Conservation (phyloP, 2,797 vertebrate genomes). For the Meriones psammophilus region DNA sequence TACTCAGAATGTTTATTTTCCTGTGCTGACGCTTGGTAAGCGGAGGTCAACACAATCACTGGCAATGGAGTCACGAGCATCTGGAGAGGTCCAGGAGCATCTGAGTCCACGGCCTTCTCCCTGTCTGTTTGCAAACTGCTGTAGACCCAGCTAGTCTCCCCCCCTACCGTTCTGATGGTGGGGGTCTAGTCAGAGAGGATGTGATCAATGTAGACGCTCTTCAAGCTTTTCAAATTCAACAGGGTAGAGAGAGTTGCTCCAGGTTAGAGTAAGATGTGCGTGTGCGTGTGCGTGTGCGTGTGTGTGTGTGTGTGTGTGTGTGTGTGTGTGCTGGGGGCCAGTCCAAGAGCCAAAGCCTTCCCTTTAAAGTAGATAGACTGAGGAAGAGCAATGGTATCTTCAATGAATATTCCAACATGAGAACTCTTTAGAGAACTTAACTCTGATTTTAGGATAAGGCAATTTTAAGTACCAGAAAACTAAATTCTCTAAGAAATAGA, state of each 20-base stretch:
- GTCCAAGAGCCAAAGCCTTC: not conserved
- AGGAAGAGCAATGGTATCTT: not conserved
- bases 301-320: not conserved
- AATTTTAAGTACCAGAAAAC: slow-evolving; percentile 15
- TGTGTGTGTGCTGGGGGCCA: not conserved
- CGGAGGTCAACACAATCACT: not conserved
- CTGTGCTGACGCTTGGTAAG: not conserved
- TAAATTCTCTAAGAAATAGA: slow-evolving; percentile 29
- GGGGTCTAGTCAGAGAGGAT: not conserved
- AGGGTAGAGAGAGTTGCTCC: not conserved
- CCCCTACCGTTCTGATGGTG: not conserved
- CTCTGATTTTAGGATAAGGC: slow-evolving; percentile 1
- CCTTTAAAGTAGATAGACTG: not conserved
- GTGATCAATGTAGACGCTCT: not conserved
- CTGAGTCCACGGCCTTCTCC: fast-evolving
- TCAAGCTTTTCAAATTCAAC: slow-evolving; percentile 52
- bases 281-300: too few relatives aligned
- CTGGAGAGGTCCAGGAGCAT: not conserved
- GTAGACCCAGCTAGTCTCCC: not conserved
- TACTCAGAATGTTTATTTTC: not conserved
- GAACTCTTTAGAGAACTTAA: slow-evolving; percentile 37
- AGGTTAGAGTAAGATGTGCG: not conserved
- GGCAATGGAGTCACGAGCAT: not conserved
- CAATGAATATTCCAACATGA: not conserved
- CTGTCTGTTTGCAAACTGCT: not conserved